phyloP scores from a whole-genome alignment of 1,140 invertebrate species.

The Matsumurasca onukii region DNA sequence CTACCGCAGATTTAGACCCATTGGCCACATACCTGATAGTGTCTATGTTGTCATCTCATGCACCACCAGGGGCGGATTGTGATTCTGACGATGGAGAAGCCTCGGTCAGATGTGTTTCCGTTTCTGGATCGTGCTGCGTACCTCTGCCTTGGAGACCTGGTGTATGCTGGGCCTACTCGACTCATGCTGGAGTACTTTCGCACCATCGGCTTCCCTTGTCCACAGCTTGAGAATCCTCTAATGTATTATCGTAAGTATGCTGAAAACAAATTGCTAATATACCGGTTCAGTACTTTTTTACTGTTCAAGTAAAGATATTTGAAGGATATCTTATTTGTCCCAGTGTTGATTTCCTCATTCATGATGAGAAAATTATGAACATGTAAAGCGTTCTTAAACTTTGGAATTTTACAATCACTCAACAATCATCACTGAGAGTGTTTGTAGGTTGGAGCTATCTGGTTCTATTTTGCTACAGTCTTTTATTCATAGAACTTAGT shows the following conservation, averaged over 20 bases:
- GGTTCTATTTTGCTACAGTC: no score
- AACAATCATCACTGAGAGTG: no score
- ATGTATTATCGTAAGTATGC: conserved; percentile 86
- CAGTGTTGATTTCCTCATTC: no score
- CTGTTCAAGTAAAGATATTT: no score
- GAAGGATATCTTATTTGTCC: no score
- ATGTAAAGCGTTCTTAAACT: no score
- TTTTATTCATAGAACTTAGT: no score
- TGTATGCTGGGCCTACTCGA: conserved; percentile 86
- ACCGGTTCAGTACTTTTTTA: no score
- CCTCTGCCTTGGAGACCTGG: conserved; percentile 84
- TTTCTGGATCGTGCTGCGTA: conserved; percentile 84
- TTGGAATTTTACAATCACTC: no score
- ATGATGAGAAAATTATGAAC: no score
- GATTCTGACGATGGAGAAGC: conserved; percentile 89
- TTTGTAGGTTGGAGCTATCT: no score
- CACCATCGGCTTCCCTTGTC: conserved; percentile 89
- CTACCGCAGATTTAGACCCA: conserved; percentile 87
- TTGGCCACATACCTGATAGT: conserved; percentile 90
- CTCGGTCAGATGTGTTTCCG: conserved; percentile 88
- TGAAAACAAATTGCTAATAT: conserved; percentile 1
- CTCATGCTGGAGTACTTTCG: conserved; percentile 90
- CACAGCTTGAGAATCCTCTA: conserved; percentile 86
- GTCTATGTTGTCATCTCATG: conserved; percentile 89
- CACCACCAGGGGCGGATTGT: conserved; percentile 88